Base-by-base conservation (phyloP, 2,797 vertebrate species). In the Smutsia gigantea region DNA sequence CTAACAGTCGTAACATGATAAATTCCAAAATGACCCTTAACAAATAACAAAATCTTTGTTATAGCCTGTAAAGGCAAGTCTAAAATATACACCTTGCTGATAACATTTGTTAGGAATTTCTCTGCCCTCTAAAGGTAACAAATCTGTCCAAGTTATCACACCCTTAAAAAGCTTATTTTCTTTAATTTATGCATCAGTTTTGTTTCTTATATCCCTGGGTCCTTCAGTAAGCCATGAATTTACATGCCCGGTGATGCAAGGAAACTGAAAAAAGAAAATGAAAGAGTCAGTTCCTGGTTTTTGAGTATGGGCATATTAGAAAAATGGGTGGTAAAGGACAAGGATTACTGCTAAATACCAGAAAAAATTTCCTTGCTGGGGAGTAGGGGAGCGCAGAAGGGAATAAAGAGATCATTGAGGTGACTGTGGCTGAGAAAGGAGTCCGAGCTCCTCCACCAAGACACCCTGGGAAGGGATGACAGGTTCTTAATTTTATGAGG, bases 241-340 rank as follows among this genome's bases (percentile, higher is more conserved):
- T 88, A 64, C 37, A 77, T 71, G 19, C 31, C 59, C 53, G 19
- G 25, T 59, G 13, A 63, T 71, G 18, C 13, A 94, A 81, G 29
- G 18, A 79, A 83, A 87, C 11, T 90, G 37, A 83, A 82, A 25
- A 59, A 86, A 95, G 29, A 34, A 90, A 69, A 12, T 11, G 21
- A 72, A 63, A 49, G 11, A 37, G 14, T 59, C 34, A 5, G 39
- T 61, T 49, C 82, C 59, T 86, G 55, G 12, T 9, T 89, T 86
- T 81, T 1, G 2, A 34, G n/a, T 71, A 78, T 69, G 66, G 19
- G 11, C 13, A 3, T 42, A 46, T 13, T 12, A 18, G 55, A 71
- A 64, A 42, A 88, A 49, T 77, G 11, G 17, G 8, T 34, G 7
- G 64, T 29, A 75, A 93, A 42, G 51, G 53, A 57, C 5, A 53